phyloP scores from a whole-genome alignment of 2,888 invertebrate genomes.

The Brassicogethes aeneus region DNA sequence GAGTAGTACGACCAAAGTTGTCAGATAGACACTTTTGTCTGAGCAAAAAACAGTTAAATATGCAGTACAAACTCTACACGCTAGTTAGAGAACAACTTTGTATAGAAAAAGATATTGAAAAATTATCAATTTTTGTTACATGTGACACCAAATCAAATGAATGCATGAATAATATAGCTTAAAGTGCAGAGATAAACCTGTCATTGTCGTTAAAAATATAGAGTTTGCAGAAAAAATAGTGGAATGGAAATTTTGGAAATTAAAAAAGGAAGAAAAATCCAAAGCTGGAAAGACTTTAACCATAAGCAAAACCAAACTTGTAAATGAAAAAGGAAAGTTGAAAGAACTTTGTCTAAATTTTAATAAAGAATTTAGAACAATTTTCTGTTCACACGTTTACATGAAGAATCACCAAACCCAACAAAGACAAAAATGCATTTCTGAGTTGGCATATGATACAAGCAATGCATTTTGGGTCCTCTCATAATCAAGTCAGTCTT shows the following conservation, averaged over 20 bases:
- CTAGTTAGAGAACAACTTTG: neutral
- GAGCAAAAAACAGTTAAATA: neutral
- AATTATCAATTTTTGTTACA: neutral
- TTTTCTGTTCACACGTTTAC: constrained; percentile 4
- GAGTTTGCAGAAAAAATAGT: neutral
- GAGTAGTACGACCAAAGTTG: neutral
- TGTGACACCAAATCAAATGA: neutral
- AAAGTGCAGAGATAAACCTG: neutral
- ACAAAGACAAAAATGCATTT: constrained; percentile 3
- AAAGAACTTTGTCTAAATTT: neutral
- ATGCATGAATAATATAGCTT: neutral
- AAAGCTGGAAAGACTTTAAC: neutral
- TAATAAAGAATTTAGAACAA: constrained; percentile 2
- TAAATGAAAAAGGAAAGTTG: neutral
- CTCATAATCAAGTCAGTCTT: constrained; percentile 5
- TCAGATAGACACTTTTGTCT: neutral
- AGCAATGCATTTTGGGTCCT: constrained; percentile 7
- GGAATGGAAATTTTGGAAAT: neutral
- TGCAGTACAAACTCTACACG: neutral
- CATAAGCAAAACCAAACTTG: neutral
- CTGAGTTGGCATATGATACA: constrained; percentile 7
- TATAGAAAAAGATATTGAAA: neutral
- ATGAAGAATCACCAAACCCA: constrained; percentile 3
- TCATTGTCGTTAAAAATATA: neutral
- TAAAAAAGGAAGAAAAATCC: constrained; percentile 1